phyloP scores from a whole-genome alignment of 2,797 vertebrate genomes.

The Phalloptychus januarius region DNA sequence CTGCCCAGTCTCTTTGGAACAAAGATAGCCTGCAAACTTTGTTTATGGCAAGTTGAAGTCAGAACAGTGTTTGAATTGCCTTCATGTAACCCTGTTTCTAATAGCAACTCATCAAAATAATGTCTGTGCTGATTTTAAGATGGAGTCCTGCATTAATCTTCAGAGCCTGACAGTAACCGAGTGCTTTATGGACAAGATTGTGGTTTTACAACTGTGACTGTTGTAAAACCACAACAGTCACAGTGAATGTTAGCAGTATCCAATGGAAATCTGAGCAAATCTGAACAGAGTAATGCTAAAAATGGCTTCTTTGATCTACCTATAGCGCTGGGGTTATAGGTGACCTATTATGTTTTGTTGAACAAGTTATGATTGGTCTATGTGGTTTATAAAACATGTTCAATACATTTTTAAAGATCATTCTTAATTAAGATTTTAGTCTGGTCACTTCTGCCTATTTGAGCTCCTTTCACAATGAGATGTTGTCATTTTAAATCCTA shows the following conservation, averaged over 20 bases:
- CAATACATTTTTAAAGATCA: too few relatives aligned
- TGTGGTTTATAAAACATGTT: too few relatives aligned
- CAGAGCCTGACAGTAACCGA: neutral
- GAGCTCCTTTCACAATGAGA: too few relatives aligned
- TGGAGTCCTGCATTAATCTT: constrained; percentile 5
- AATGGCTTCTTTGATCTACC: neutral
- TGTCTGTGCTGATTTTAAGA: constrained; percentile 24
- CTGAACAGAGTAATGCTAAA: neutral
- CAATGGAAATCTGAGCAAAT: neutral
- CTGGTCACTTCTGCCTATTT: too few relatives aligned
- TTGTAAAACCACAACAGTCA: constrained; percentile 1
- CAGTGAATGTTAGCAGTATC: neutral
- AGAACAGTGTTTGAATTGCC: constrained; percentile 39
- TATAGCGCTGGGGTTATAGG: neutral
- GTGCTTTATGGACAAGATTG: neutral
- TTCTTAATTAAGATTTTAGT: too few relatives aligned
- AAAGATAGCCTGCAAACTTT: constrained; percentile 76
- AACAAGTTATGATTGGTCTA: too few relatives aligned
- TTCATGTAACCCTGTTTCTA: constrained; percentile 36
- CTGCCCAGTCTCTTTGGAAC: constrained; percentile 72
- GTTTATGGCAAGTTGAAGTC: constrained; percentile 57
- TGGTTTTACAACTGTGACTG: neutral
- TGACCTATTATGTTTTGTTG: too few relatives aligned
- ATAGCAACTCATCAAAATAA: constrained; percentile 28
- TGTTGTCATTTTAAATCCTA: too few relatives aligned